phyloP scores from a whole-genome alignment of 2,888 invertebrate genomes.

The Gastracanthus pulcherrimus region DNA sequence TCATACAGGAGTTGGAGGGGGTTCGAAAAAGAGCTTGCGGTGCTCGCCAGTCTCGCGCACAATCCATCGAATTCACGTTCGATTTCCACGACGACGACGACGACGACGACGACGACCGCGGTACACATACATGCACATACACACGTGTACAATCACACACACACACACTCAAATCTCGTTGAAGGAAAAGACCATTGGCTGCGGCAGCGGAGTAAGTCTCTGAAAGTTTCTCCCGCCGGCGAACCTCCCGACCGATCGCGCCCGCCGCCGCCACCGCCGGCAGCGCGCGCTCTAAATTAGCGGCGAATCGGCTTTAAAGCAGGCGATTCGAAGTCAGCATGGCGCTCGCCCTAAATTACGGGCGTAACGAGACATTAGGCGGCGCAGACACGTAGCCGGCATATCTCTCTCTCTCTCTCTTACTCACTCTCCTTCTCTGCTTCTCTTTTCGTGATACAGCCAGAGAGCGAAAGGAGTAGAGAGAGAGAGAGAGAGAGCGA shows the following conservation, averaged over 20 bases:
- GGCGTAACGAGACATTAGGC: slow-evolving; percentile 67
- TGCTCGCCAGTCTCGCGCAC: background rate
- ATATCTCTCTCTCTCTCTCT: background rate
- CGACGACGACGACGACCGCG: too few species aligned
- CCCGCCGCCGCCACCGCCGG: too few species aligned
- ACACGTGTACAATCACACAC: too few species aligned
- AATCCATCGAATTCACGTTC: slow-evolving; percentile 27
- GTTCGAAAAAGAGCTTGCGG: background rate
- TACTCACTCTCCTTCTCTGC: too few species aligned
- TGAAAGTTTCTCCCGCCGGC: slow-evolving; percentile 38
- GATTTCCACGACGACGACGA: background rate
- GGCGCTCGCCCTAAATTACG: slow-evolving; percentile 63
- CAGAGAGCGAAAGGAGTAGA: background rate
- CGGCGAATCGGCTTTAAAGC: slow-evolving; percentile 65
- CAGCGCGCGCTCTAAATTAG: slow-evolving; percentile 60
- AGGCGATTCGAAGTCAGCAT: slow-evolving; percentile 66
- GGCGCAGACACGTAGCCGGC: slow-evolving; percentile 64
- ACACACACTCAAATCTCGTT: too few species aligned
- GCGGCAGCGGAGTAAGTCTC: slow-evolving; percentile 9
- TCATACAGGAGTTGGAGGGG: background rate
- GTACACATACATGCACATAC: too few species aligned
- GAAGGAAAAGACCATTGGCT: slow-evolving; percentile 2
- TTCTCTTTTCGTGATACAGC: slow-evolving; percentile 12
- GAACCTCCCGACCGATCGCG: slow-evolving; percentile 31
- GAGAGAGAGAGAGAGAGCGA: slow-evolving; percentile 7